Conservation (phyloP, 2,888 invertebrate species). For the Drosophila neutralis region DNA sequence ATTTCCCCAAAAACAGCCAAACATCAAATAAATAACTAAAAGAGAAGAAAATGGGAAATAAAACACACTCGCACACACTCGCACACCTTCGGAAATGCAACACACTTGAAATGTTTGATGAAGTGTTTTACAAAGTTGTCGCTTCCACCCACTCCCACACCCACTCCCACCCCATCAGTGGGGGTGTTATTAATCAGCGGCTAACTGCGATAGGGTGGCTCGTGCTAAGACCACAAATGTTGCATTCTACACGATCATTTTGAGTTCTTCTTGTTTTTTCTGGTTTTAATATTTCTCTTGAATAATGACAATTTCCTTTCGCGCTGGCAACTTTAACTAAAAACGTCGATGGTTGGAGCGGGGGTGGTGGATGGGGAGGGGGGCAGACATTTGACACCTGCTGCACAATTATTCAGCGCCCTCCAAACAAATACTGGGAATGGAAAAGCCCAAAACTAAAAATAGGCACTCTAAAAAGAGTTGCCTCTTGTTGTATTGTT, state of each 20-base stretch:
- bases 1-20: constrained; percentile 45
- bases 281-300: constrained; percentile 61
- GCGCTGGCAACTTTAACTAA: constrained; percentile 12
- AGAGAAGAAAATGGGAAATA: constrained; percentile 2
- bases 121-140: constrained; percentile 78
- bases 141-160: constrained; percentile 38
- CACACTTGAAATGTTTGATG: constrained; percentile 69
- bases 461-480: constrained; percentile 62
- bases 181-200: constrained; percentile 66
- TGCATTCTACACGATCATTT: constrained; percentile 67
- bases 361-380: background rate
- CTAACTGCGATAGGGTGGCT: constrained; percentile 46
- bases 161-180: constrained; percentile 7
- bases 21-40: constrained; percentile 63
- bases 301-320: constrained; percentile 68
- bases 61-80: background rate
- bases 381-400: constrained; percentile 76
- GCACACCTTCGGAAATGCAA: constrained; percentile 37
- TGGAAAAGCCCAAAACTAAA: constrained; percentile 46
- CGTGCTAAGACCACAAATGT: constrained; percentile 73
- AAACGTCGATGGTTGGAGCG: background rate
- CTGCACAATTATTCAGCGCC: constrained; percentile 76
- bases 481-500: constrained; percentile 62
- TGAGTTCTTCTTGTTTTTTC: constrained; percentile 41
- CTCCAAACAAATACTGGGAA: constrained; percentile 60